A percentile compares a stretch with the other conserved stretches of the same genome.
Evolutionary conservation across 2,888 invertebrate species (phyloP).

Genomic region (Sphaerophoria rueppellii): DNA sequence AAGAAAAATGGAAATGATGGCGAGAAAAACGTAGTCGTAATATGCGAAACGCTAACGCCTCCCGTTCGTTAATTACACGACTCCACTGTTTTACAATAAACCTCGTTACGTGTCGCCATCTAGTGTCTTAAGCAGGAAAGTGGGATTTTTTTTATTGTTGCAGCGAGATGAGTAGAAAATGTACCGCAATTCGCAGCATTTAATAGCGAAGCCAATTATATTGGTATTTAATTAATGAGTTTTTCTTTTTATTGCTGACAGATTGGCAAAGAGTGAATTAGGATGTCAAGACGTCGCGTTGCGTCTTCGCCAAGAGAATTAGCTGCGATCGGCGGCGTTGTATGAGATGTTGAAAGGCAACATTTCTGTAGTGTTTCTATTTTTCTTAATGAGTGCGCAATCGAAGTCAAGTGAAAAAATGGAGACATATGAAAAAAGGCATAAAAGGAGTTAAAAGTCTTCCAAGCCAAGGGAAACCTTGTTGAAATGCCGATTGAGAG

Average conservation of each 20-base stretch:
- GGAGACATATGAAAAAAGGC: too few relatives aligned
- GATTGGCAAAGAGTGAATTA: slow-evolving; percentile 45
- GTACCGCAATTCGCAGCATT: slow-evolving; percentile 28
- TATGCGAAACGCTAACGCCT: slow-evolving; percentile 74
- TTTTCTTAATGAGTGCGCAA: too few relatives aligned
- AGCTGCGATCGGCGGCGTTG: too few relatives aligned
- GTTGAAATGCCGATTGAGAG: too few relatives aligned
- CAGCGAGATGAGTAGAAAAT: slow-evolving; percentile 42
- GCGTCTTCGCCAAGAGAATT: background rate
- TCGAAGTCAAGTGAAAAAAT: too few relatives aligned
- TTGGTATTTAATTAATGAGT: slow-evolving; percentile 62
- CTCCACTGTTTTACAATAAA: slow-evolving; percentile 34
- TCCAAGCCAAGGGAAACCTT: too few relatives aligned
- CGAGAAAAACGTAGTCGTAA: slow-evolving; percentile 70
- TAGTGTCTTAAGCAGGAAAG: background rate
- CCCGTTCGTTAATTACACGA: slow-evolving; percentile 70
- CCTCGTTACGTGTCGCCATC: background rate
- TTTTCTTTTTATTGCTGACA: slow-evolving; percentile 53
- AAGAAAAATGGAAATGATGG: slow-evolving; percentile 59
- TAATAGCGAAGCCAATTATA: slow-evolving; percentile 54
- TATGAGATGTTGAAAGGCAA: too few relatives aligned
- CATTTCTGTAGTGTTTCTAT: too few relatives aligned
- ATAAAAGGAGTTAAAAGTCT: too few relatives aligned
- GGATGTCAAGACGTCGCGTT: slow-evolving; percentile 18
- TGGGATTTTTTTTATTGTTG: slow-evolving; percentile 21